These are phyloP conservation scores for Phaedon cochleariae DNA, from an alignment of 2,888 invertebrate species.

Conservation along the genomic window DNA sequence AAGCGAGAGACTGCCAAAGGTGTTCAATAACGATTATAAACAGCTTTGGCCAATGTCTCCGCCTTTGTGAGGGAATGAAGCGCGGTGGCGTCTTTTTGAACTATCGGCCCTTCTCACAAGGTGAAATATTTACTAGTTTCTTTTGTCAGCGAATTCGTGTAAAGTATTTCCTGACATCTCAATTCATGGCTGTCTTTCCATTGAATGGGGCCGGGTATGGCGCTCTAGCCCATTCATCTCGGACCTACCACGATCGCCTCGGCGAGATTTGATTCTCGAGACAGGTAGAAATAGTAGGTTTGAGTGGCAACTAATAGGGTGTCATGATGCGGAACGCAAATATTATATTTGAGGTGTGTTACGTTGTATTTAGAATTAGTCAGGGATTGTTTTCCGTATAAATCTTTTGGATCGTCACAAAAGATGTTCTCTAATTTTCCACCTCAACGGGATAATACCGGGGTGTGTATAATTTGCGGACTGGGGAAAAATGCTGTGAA, in stretches of 20 bases:
- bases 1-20: constrained; percentile 29
- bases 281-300: constrained; percentile 26
- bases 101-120: constrained; percentile 45
- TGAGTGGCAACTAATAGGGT: constrained; percentile 14
- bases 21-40: constrained; percentile 48
- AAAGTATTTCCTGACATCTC: constrained; percentile 58
- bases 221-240: constrained; percentile 33
- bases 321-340: constrained; percentile 8
- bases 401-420: too few relatives aligned
- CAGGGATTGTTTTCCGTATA: neutral
- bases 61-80: constrained; percentile 42
- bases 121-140: constrained; percentile 57
- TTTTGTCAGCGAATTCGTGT: constrained; percentile 55
- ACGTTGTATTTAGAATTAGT: constrained; percentile 10
- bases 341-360: constrained; percentile 14
- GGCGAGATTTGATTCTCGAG: constrained; percentile 7
- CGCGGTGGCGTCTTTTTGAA: constrained; percentile 54
- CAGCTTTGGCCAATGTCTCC: constrained; percentile 41
- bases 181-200: constrained; percentile 54
- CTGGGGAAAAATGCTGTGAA: too few relatives aligned
- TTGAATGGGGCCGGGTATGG: constrained; percentile 45
- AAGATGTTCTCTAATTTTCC: too few relatives aligned
- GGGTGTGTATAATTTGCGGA: too few relatives aligned
- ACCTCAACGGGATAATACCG: too few relatives aligned
- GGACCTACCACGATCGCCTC: constrained; percentile 32